Evolutionary conservation across 2,797 vertebrate species (phyloP), one percentile per base, ranked within the genome.

Genomic region (Meriones psammophilus): DNA sequence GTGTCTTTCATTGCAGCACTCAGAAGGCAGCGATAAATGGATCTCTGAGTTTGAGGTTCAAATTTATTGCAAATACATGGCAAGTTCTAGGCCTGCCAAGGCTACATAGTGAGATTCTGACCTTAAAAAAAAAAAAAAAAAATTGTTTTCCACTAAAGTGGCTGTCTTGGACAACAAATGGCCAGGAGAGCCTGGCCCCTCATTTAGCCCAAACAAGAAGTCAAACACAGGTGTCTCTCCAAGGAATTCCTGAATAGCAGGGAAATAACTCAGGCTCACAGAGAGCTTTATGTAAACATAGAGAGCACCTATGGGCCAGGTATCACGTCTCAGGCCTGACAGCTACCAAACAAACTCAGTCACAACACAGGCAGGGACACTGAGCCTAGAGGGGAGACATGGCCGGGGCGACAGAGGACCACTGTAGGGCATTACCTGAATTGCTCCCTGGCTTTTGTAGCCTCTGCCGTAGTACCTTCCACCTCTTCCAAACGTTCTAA

Each of bases 401-500:
- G 24, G 30, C 46, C 89, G 33, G 26, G 54, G 24, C 2, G 56
- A 60, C 22, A 84, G 26, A 62, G 64, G 22, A 20, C n/a, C 42
- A 13, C 7, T 0, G 12, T 12, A 22, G 5, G 36, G 33, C 42
- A 92, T 98, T 98, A 99, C 99, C 99, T 99, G 98, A 98, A 98
- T 98, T 86, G 97, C 95, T 98, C 98, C 99, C 98, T 99, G 99
- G 99, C 98, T 99, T 98, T 99, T 99, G 97, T 99, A 99, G 97
- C 99, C 98, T 99, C 99, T 98, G 93, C 98, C 97, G 87, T 99
- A 98, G 98, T 99, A 99, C 98, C 98, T 98, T 98, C 98, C 98
- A 83, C 99, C 99, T 98, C 99, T 99, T 98, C 99, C 99, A 98
- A 99, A 99, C n/a, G 99, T 99, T 98, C 99, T 98, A 97, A 99